Percentiles rank a stretch among this genome's conserved stretches.
Conservation (phyloP, 2,113 vertebrate species). For the Pardalotus punctatus region DNA sequence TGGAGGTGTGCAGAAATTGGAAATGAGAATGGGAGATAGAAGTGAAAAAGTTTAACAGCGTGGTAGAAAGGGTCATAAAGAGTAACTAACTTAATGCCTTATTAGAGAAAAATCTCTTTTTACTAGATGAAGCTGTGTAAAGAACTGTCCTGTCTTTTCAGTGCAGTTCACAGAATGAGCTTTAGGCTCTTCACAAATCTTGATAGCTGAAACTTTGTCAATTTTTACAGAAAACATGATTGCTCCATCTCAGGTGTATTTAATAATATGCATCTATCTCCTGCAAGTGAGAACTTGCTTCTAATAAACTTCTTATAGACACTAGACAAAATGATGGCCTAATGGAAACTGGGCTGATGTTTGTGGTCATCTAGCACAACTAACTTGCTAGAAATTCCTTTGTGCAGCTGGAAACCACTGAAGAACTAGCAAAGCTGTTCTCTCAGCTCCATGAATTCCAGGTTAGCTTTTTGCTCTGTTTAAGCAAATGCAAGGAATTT, state of each 20-base stretch:
- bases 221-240: conserved; percentile 24
- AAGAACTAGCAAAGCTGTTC: neutral
- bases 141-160: neutral
- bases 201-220: neutral
- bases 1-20: neutral
- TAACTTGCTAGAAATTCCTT: neutral
- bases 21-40: neutral
- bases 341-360: neutral
- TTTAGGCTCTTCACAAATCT: conserved; percentile 17
- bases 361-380: neutral
- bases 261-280: conserved; percentile 29
- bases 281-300: conserved; percentile 7
- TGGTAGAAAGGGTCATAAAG: neutral
- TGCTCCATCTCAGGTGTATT: conserved; percentile 68
- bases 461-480: neutral
- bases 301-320: neutral
- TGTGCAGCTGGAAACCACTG: conserved; percentile 41
- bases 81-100: conserved; percentile 67
- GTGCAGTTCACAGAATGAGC: conserved; percentile 39
- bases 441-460: neutral
- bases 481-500: conserved; percentile 6
- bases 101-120: conserved; percentile 48
- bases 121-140: conserved; percentile 2
- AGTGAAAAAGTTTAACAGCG: neutral
- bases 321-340: neutral